Evolutionary conservation across 2,797 vertebrate species (phyloP).

Genomic region (Platyrinchus mystaceus): DNA sequence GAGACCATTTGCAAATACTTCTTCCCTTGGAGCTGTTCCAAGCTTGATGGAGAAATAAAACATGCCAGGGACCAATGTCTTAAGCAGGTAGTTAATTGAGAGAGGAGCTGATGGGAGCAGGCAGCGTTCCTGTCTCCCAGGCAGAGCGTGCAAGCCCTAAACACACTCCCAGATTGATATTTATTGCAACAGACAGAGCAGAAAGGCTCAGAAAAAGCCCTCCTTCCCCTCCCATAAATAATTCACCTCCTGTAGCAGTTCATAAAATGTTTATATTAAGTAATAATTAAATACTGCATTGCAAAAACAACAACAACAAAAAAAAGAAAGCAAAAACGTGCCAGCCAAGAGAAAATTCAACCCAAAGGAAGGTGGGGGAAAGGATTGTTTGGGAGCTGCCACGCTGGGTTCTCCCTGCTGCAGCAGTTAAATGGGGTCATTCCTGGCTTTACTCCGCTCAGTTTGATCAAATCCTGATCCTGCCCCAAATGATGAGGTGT

Average conservation of each 20-base stretch:
- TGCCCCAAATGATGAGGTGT: fast-evolving
- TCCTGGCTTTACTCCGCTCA: not conserved
- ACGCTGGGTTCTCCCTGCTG: not conserved
- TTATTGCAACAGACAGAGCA: slow-evolving; percentile 10
- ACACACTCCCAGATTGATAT: not conserved
- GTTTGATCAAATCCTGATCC: not conserved
- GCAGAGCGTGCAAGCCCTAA: not conserved
- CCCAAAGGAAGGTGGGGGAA: not conserved
- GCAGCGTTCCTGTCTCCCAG: not conserved
- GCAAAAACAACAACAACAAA: not conserved
- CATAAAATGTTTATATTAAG: slow-evolving; percentile 56
- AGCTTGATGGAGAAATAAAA: not conserved
- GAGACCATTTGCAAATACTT: not conserved
- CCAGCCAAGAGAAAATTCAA: not conserved
- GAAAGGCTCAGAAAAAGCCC: not conserved
- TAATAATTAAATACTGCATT: slow-evolving; percentile 17
- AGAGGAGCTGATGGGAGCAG: not conserved
- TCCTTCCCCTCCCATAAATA: slow-evolving; percentile 37
- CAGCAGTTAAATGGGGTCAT: not conserved
- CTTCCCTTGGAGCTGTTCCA: slow-evolving; percentile 9
- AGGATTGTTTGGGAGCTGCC: not conserved
- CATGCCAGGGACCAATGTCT: not conserved
- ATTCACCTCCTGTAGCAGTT: slow-evolving; percentile 11
- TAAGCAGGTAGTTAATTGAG: slow-evolving; percentile 28
- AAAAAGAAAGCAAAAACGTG: not conserved